A percentile compares a stretch with the other conserved stretches of the same genome.
Conservation (phyloP, 2,113 vertebrate species). For the Kryptolebias marmoratus region DNA sequence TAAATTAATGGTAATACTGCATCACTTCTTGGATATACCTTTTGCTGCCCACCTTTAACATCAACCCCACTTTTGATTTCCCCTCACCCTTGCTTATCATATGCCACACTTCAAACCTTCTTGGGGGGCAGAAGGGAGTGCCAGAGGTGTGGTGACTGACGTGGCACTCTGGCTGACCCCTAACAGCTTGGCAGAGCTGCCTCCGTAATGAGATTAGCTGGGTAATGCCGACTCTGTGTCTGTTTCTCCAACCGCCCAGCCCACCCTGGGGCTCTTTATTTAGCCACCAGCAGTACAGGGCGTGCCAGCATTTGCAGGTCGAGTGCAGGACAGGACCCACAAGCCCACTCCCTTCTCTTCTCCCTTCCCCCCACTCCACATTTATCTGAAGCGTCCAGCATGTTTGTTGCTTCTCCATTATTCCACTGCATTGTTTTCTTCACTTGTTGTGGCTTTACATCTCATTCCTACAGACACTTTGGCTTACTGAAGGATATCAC, state of each 20-base stretch:
- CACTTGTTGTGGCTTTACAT: conserved; percentile 27
- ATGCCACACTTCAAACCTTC: conserved; percentile 56
- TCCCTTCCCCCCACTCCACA: conserved; percentile 7
- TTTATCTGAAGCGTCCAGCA: conserved; percentile 50
- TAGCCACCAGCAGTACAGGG: conserved; percentile 75
- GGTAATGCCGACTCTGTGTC: conserved; percentile 84
- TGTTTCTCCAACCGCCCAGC: conserved; percentile 77
- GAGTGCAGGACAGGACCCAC: conserved; percentile 78
- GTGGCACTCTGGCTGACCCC: conserved; percentile 85
- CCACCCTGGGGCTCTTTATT: conserved; percentile 81
- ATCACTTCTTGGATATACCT: background rate
- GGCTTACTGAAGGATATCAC: conserved; percentile 1
- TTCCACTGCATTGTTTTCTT: conserved; percentile 32
- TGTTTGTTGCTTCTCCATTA: conserved; percentile 26
- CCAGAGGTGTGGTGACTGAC: conserved; percentile 83
- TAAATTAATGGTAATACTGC: background rate
- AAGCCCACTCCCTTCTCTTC: conserved; percentile 55
- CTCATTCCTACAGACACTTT: conserved; percentile 1
- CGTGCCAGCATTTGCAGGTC: conserved; percentile 81
- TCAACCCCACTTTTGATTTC: conserved; percentile 30
- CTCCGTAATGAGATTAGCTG: conserved; percentile 85
- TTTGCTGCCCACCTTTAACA: conserved; percentile 35
- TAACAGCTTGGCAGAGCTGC: conserved; percentile 77
- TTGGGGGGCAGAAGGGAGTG: conserved; percentile 69
- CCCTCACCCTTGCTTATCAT: conserved; percentile 48